Evolutionary conservation across 2,888 invertebrate species (phyloP).

Genomic region (Agrotis clavis): DNA sequence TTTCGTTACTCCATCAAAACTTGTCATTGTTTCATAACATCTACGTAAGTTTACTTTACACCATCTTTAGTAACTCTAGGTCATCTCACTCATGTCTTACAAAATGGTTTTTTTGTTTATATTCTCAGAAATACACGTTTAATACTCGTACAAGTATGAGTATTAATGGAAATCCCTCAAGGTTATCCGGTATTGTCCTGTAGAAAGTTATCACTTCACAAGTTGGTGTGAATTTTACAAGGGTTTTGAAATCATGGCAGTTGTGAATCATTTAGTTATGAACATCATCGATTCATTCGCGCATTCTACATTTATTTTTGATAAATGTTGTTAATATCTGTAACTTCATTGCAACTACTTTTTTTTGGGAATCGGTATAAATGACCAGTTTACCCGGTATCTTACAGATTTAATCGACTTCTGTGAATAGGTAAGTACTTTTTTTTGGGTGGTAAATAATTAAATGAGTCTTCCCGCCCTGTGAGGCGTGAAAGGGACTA

Average conservation of each 20-base stretch:
- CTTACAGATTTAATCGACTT: too few species aligned
- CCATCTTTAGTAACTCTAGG: constrained; percentile 31
- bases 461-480: too few species aligned
- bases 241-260: constrained; percentile 22
- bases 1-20: constrained; percentile 1
- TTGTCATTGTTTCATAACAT: constrained; percentile 33
- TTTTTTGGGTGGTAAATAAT: too few species aligned
- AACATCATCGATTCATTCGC: constrained; percentile 22
- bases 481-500: too few species aligned
- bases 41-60: constrained; percentile 16
- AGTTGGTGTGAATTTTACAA: constrained; percentile 36
- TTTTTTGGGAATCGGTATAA: too few species aligned
- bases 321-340: not conserved
- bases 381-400: too few species aligned
- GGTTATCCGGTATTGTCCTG: constrained; percentile 33
- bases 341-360: not conserved
- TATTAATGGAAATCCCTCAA: constrained; percentile 37
- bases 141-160: constrained; percentile 1
- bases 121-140: constrained; percentile 41
- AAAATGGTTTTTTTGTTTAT: constrained; percentile 30
- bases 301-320: constrained; percentile 18
- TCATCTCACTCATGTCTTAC: constrained; percentile 40
- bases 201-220: constrained; percentile 48
- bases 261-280: constrained; percentile 42
- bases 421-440: too few species aligned